Evolutionary conservation across 2,888 invertebrate genomes (phyloP).

Genomic region (Busseola fusca): DNA sequence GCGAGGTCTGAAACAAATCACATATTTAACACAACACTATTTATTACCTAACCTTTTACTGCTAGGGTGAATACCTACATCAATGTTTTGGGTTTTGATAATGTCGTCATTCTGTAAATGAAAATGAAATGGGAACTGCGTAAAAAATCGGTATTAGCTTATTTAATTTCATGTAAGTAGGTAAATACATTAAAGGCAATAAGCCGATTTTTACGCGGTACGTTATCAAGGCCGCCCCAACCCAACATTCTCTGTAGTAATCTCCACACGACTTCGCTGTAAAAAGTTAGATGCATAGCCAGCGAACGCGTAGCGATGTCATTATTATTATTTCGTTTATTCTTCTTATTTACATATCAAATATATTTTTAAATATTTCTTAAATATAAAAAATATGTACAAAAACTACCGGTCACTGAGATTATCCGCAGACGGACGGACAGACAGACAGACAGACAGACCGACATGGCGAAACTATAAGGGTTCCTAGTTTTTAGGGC

Average conservation of each 20-base stretch:
- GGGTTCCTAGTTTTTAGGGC: no score
- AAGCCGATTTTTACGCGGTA: no score
- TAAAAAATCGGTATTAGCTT: neutral
- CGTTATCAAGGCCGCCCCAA: neutral
- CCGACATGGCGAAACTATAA: no score
- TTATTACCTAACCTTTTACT: neutral
- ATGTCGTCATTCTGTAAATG: neutral
- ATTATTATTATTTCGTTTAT: no score
- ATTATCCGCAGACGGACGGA: no score
- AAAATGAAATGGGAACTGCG: neutral
- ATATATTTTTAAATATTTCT: no score
- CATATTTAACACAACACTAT: neutral
- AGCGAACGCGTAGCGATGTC: neutral
- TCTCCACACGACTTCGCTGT: neutral
- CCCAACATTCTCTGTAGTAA: neutral
- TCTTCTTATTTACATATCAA: no score
- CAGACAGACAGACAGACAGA: no score
- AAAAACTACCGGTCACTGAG: no score
- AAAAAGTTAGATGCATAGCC: neutral
- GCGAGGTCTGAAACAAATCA: conserved; percentile 77
- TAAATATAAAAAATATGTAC: no score
- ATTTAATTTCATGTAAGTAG: no score
- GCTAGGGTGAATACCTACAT: neutral
- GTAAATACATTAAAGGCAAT: no score
- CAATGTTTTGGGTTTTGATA: neutral